Percentiles rank a stretch among this genome's conserved stretches.
phyloP scores from a whole-genome alignment of 1,140 invertebrate species.

The Drosophila punjabiensis region DNA sequence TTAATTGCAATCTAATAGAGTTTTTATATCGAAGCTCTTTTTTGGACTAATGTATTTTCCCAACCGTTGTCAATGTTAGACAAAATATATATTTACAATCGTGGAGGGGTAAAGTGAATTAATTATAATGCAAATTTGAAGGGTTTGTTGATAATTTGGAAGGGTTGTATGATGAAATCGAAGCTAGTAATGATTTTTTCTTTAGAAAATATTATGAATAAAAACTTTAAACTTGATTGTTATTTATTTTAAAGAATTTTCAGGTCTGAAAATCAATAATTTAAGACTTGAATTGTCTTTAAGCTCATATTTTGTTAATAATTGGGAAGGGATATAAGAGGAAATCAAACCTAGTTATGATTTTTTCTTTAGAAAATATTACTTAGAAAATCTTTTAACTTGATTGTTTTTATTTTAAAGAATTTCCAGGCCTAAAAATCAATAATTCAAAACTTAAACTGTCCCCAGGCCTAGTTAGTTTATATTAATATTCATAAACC shows the following conservation, averaged over 20 bases:
- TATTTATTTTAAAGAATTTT: not conserved
- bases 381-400: no score
- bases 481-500: conserved; percentile 5
- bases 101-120: not conserved
- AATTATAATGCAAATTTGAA: not conserved
- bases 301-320: no score
- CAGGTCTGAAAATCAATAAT: no score
- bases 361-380: no score
- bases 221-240: no score
- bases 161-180: not conserved
- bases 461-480: not conserved
- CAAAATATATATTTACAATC: not conserved
- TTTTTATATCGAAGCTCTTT: conserved; percentile 22
- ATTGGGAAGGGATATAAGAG: no score
- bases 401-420: no score
- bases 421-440: not conserved
- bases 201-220: no score
- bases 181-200: no score
- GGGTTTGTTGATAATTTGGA: not conserved
- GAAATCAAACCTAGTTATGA: no score
- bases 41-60: conserved; percentile 4
- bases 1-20: conserved; percentile 63
- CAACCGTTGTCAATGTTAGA: conserved; percentile 15
- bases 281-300: no score
- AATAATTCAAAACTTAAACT: not conserved